Conservation (phyloP, 2,797 vertebrate genomes). For the Anas bahamensis region DNA sequence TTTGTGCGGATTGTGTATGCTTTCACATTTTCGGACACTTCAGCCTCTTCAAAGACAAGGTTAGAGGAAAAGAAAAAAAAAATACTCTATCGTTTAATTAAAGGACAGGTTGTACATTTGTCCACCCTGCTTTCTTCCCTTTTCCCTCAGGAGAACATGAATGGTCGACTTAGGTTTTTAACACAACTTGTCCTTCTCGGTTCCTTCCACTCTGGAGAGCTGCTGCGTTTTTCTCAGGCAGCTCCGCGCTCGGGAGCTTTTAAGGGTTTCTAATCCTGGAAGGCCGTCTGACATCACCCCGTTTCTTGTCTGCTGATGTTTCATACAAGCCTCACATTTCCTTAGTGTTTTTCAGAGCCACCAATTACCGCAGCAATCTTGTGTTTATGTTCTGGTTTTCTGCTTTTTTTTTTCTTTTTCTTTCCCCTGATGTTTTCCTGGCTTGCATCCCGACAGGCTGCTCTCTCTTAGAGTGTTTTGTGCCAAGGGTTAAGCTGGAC, state of each 20-base stretch:
- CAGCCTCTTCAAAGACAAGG: background rate
- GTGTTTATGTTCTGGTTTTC: conserved; percentile 79
- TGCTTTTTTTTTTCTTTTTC: conserved; percentile 26
- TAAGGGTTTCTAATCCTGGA: conserved; percentile 99
- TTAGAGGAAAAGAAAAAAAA: background rate
- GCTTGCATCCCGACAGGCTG: conserved; percentile 75
- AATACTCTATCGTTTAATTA: background rate
- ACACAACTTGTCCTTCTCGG: background rate
- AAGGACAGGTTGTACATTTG: background rate
- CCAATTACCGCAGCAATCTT: conserved; percentile 83
- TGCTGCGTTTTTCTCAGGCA: conserved; percentile 16
- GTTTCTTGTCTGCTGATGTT: conserved; percentile 88
- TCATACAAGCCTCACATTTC: conserved; percentile 91
- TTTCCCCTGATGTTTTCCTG: conserved; percentile 79
- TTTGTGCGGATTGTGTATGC: background rate
- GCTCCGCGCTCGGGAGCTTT: conserved; percentile 81
- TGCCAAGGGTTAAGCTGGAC: conserved; percentile 82
- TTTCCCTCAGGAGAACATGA: background rate
- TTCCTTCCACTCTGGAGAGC: conserved; percentile 9
- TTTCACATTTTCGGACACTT: background rate
- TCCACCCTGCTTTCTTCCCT: background rate
- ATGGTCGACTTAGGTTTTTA: background rate
- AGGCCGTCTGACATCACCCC: conserved; percentile 90
- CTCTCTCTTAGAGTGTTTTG: conserved; percentile 66
- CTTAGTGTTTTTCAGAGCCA: conserved; percentile 83